Evolutionary conservation across 2,797 vertebrate genomes (phyloP).

Genomic region (Liasis olivaceus): DNA sequence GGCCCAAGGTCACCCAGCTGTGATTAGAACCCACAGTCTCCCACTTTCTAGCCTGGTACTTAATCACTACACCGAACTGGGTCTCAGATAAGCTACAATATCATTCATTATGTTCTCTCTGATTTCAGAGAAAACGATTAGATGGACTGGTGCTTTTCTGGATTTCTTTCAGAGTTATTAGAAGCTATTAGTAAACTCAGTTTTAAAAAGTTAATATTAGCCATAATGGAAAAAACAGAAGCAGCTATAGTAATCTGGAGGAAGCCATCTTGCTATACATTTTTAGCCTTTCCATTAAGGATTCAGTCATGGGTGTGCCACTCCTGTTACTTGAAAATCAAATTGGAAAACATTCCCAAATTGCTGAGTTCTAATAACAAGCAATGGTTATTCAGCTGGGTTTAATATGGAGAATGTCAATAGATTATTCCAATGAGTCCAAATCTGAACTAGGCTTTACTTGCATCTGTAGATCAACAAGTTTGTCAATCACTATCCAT

Average conservation of each 20-base stretch:
- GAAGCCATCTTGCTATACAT: background rate
- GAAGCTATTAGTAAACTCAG: background rate
- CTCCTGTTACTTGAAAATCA: slow-evolving; percentile 31
- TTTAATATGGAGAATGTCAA: slow-evolving; percentile 46
- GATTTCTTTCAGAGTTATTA: background rate
- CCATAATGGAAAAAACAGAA: background rate
- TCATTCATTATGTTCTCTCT: background rate
- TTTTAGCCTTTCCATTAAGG: background rate
- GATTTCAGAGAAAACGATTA: background rate
- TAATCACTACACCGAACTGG: background rate
- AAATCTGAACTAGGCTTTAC: slow-evolving; percentile 36
- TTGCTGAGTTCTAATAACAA: slow-evolving; percentile 19
- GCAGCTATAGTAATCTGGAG: background rate
- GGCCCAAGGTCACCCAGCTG: too few relatives aligned
- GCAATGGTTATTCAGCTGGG: slow-evolving; percentile 17
- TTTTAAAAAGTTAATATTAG: slow-evolving; percentile 20
- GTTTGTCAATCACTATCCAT: slow-evolving; percentile 35
- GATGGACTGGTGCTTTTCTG: background rate
- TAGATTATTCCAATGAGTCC: slow-evolving; percentile 17
- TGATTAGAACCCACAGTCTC: too few relatives aligned
- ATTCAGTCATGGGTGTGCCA: background rate
- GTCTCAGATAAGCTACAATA: background rate
- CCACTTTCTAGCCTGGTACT: too few relatives aligned
- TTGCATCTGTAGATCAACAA: slow-evolving; percentile 9
- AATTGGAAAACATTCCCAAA: slow-evolving; percentile 33